Evolutionary conservation across 2,888 invertebrate genomes (phyloP).

Genomic region (Pheosia tremula): DNA sequence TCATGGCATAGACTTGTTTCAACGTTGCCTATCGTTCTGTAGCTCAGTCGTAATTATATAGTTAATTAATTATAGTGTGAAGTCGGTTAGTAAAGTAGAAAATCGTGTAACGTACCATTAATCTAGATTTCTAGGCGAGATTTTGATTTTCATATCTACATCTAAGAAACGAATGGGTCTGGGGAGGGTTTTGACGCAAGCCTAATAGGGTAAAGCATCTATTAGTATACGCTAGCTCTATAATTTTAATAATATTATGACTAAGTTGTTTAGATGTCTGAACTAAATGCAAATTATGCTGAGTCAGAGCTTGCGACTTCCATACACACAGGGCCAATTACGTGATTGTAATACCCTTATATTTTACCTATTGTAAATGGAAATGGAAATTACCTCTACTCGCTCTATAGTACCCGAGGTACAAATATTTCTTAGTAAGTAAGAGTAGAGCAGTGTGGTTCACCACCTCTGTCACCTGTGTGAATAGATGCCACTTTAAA

Average conservation of each 20-base stretch:
- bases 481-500: neutral
- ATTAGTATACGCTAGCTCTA: neutral
- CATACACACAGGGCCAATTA: neutral
- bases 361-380: too few relatives aligned
- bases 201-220: neutral
- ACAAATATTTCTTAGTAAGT: too few relatives aligned
- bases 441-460: neutral
- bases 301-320: neutral
- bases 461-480: neutral
- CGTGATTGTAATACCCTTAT: neutral
- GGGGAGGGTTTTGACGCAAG: neutral
- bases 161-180: neutral
- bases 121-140: neutral
- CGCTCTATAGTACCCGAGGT: too few relatives aligned
- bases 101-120: constrained; percentile 1
- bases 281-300: neutral
- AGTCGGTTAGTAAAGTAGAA: neutral
- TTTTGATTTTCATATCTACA: neutral
- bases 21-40: neutral
- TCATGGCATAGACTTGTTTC: neutral
- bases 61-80: neutral
- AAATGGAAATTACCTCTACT: too few relatives aligned
- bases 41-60: neutral
- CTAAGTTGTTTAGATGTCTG: neutral
- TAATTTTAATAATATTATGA: neutral